Evolutionary conservation across 1,140 invertebrate genomes (phyloP).

Genomic region (Pectinophora gossypiella): DNA sequence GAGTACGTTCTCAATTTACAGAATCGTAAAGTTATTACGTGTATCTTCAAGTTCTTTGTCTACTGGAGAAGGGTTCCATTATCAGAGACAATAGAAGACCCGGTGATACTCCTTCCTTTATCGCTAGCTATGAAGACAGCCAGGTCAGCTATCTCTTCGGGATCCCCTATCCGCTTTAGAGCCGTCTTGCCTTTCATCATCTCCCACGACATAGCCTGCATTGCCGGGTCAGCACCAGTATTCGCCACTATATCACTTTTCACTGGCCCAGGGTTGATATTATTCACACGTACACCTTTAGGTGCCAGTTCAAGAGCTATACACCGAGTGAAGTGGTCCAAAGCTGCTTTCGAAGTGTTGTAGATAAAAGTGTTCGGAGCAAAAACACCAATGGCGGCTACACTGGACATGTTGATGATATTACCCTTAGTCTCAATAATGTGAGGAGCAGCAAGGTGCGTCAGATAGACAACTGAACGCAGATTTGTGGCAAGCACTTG

Average conservation of each 20-base stretch:
- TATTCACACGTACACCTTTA: conserved; percentile 82
- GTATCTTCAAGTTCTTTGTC: too few relatives aligned
- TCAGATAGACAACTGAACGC: conserved; percentile 80
- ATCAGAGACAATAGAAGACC: neutral
- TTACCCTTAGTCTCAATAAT: conserved; percentile 80
- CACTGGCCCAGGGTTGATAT: conserved; percentile 53
- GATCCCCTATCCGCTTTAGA: conserved; percentile 69
- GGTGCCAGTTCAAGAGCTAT: conserved; percentile 78
- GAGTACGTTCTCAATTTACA: too few relatives aligned
- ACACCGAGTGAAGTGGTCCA: conserved; percentile 85
- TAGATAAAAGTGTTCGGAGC: conserved; percentile 78
- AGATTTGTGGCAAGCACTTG: conserved; percentile 82
- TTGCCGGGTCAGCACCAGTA: conserved; percentile 78
- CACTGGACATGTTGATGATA: conserved; percentile 85
- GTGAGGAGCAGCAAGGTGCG: conserved; percentile 82
- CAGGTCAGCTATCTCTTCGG: neutral
- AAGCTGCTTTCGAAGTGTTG: conserved; percentile 83
- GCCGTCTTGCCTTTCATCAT: conserved; percentile 87
- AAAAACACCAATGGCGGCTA: too few relatives aligned
- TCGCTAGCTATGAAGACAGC: neutral
- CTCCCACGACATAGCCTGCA: too few relatives aligned
- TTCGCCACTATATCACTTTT: conserved; percentile 75
- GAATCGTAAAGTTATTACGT: too few relatives aligned
- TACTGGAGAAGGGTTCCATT: neutral
- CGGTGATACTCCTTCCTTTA: neutral